Conservation (phyloP, 2,888 invertebrate species). For the Euplagia quadripunctaria region DNA sequence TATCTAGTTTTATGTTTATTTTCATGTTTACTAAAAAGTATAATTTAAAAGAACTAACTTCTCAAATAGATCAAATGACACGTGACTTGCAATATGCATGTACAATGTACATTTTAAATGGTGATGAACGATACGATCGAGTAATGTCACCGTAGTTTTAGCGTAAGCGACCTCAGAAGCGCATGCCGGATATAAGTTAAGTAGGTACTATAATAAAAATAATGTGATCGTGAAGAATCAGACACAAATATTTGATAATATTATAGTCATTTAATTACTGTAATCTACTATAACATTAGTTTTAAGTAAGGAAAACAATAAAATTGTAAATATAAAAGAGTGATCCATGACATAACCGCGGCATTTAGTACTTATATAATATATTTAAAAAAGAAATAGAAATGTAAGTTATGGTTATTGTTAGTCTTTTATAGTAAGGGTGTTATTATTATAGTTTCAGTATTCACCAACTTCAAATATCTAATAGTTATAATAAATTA, state of each 20-base stretch:
- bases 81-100: conserved; percentile 2
- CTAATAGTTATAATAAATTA: background rate
- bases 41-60: background rate
- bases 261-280: background rate
- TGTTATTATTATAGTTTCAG: background rate
- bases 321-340: conserved; percentile 7
- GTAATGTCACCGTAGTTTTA: background rate
- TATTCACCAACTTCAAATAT: background rate
- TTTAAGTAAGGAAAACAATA: background rate
- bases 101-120: conserved; percentile 7
- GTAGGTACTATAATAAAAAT: too few relatives aligned
- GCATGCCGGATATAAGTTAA: background rate
- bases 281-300: background rate
- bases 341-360: background rate
- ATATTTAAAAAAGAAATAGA: background rate
- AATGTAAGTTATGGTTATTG: background rate
- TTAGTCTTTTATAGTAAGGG: background rate
- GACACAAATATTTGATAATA: background rate
- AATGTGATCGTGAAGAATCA: too few relatives aligned
- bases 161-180: background rate
- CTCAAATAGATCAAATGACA: background rate
- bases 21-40: background rate
- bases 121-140: background rate
- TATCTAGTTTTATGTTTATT: background rate
- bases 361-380: background rate